Percentiles rank a stretch among this genome's conserved stretches.
Conservation (phyloP, 2,888 invertebrate species). For the Tetheella fluctuosa region DNA sequence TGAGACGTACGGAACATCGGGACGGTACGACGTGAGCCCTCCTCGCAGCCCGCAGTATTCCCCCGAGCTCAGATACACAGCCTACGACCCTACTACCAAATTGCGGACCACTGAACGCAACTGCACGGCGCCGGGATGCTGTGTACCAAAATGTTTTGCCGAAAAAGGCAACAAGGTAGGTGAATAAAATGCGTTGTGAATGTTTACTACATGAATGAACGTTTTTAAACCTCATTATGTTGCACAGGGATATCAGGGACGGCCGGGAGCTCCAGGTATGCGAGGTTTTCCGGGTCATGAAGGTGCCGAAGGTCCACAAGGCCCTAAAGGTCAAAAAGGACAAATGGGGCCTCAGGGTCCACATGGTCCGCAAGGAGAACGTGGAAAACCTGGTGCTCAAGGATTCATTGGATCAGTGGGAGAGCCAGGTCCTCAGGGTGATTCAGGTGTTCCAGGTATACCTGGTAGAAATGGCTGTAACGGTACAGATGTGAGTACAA, state of each 20-base stretch:
- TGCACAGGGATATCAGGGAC: conserved; percentile 88
- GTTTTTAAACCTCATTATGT: conserved; percentile 28
- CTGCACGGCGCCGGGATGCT: conserved; percentile 87
- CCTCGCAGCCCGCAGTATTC: conserved; percentile 29
- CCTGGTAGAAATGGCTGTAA: conserved; percentile 98
- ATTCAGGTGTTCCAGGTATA: conserved; percentile 88
- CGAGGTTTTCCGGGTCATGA: conserved; percentile 92
- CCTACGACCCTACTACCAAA: conserved; percentile 69
- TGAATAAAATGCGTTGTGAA: conserved; percentile 22
- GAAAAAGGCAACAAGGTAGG: conserved; percentile 92
- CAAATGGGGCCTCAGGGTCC: conserved; percentile 92
- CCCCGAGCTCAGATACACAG: conserved; percentile 58
- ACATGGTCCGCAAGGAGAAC: conserved; percentile 92
- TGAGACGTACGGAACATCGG: conserved; percentile 40
- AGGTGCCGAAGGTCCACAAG: conserved; percentile 93
- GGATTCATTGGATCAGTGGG: conserved; percentile 96
- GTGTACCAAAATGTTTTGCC: conserved; percentile 94
- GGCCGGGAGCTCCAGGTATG: conserved; percentile 88
- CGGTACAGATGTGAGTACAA: conserved; percentile 92
- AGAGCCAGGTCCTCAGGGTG: conserved; percentile 87
- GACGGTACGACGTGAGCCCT: conserved; percentile 39
- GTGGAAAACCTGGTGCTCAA: conserved; percentile 93
- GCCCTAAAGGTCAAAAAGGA: conserved; percentile 95
- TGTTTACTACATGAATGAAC: neutral
- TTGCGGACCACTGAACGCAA: conserved; percentile 82